Evolutionary conservation across 2,888 invertebrate genomes (phyloP).

Genomic region (Atrina japonica): DNA sequence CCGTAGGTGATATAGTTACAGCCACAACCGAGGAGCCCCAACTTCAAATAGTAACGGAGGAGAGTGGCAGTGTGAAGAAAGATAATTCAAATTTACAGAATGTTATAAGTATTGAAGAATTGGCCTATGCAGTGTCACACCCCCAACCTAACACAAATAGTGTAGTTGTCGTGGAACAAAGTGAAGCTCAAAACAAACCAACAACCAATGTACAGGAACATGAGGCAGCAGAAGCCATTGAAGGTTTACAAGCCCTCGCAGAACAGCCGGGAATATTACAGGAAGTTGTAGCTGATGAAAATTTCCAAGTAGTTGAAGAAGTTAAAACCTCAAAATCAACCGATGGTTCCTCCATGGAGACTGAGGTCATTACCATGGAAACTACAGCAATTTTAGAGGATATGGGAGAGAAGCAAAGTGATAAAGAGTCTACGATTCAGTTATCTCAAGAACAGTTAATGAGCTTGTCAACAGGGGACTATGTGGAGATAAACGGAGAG

Average conservation of each 20-base stretch:
- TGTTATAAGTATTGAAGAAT: constrained; percentile 68
- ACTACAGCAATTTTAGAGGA: constrained; percentile 27
- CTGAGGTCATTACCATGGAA: constrained; percentile 53
- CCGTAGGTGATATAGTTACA: constrained; percentile 60
- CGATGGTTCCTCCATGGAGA: constrained; percentile 46
- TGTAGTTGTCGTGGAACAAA: constrained; percentile 40
- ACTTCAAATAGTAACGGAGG: constrained; percentile 51
- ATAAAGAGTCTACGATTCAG: constrained; percentile 61
- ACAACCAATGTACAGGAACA: constrained; percentile 48
- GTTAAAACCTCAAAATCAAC: constrained; percentile 8
- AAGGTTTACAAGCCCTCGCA: constrained; percentile 75
- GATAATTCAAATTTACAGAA: constrained; percentile 48
- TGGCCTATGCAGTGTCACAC: constrained; percentile 53
- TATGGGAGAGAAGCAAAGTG: constrained; percentile 27
- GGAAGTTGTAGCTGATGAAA: constrained; percentile 9
- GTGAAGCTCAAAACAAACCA: constrained; percentile 13
- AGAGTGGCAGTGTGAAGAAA: constrained; percentile 37
- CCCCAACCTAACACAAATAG: constrained; percentile 33
- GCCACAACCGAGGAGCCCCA: constrained; percentile 42
- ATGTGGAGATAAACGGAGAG: constrained; percentile 77
- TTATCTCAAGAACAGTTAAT: constrained; percentile 73
- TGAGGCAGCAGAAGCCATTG: constrained; percentile 75
- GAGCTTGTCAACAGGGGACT: constrained; percentile 75
- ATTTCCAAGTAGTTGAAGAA: constrained; percentile 18
- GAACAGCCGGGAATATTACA: constrained; percentile 65